Percentiles rank a stretch among this genome's conserved stretches.
Conservation (phyloP, 2,888 invertebrate genomes). For the Phortica okadai region DNA sequence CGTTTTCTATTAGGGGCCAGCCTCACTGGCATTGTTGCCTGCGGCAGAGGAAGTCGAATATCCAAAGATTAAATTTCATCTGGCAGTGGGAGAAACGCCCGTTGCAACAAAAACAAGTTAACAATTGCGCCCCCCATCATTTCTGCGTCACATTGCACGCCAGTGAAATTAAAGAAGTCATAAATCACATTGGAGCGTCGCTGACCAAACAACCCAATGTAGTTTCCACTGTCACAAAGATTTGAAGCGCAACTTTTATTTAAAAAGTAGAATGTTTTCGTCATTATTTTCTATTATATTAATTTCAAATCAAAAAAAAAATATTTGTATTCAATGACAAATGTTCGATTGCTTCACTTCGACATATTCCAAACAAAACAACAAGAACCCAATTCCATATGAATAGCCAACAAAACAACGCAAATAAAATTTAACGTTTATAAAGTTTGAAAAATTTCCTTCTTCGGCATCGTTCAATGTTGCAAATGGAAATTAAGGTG, state of each 20-base stretch:
- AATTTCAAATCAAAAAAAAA: not conserved
- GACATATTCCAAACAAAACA: not conserved
- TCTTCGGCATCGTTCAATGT: constrained; percentile 44
- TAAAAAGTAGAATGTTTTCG: too few species aligned
- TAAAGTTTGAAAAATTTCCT: not conserved
- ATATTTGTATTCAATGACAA: not conserved
- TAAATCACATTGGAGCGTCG: constrained; percentile 38
- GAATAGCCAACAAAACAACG: not conserved
- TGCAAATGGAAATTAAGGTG: constrained; percentile 49
- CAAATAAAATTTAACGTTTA: constrained; percentile 35
- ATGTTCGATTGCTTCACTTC: too few species aligned
- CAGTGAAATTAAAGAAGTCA: constrained; percentile 3
- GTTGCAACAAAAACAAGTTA: too few species aligned
- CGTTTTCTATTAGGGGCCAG: not conserved
- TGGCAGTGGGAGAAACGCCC: too few species aligned
- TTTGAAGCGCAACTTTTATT: too few species aligned
- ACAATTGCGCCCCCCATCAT: too few species aligned
- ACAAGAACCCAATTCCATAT: too few species aligned
- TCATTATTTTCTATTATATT: not conserved
- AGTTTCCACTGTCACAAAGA: too few species aligned
- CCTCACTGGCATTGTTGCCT: constrained; percentile 11
- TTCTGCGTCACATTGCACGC: too few species aligned
- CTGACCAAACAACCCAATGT: constrained; percentile 28
- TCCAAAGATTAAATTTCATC: not conserved
- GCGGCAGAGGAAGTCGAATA: constrained; percentile 13